Conservation (phyloP, 2,113 vertebrate species). For the Ailurus styani region DNA sequence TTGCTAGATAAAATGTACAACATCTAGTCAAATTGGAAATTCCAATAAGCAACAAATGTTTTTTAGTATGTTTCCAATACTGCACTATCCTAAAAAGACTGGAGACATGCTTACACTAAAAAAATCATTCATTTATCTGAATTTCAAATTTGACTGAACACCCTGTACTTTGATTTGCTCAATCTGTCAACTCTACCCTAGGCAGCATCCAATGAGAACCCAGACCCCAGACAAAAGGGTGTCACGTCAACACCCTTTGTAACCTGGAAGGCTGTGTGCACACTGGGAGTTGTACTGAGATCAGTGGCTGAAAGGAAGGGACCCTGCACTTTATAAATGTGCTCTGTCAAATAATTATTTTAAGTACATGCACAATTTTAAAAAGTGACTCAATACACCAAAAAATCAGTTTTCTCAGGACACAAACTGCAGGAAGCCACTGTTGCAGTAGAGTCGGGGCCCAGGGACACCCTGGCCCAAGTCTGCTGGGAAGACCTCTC, state of each 20-base stretch:
- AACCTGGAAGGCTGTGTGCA: neutral
- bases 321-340: neutral
- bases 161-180: conserved; percentile 24
- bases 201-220: neutral
- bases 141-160: neutral
- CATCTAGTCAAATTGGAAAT: neutral
- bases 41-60: neutral
- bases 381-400: neutral
- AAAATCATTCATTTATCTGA: neutral
- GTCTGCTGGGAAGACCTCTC: neutral
- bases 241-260: neutral
- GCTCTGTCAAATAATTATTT: neutral
- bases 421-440: neutral
- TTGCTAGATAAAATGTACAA: neutral
- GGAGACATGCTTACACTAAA: neutral
- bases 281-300: neutral
- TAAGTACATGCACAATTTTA: neutral
- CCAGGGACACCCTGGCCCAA: neutral
- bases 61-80: conserved; percentile 10
- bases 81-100: neutral
- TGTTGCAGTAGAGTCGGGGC: neutral
- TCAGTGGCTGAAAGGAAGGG: neutral
- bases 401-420: neutral
- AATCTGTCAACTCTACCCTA: neutral
- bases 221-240: neutral